A percentile compares a stretch with the other conserved stretches of the same genome.
Evolutionary conservation across 2,888 invertebrate species (phyloP).

Genomic region (Hedya salicella): DNA sequence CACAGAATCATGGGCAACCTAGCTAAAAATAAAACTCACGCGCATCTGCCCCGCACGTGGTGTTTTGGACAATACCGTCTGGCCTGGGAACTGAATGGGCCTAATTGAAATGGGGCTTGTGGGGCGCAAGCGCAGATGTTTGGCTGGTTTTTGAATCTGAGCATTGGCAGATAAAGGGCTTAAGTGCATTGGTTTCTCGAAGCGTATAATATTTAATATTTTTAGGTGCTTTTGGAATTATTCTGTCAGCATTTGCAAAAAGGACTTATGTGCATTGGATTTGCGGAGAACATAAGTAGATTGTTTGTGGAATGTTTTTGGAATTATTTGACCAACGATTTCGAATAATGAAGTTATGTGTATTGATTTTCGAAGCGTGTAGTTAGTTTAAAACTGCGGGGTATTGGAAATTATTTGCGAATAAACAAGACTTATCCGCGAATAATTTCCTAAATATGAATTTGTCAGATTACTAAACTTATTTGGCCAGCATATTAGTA

Average conservation of each 20-base stretch:
- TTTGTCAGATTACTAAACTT: no score
- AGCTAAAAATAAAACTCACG: slow-evolving; percentile 60
- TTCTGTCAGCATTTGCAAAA: not conserved
- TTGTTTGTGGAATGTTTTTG: not conserved
- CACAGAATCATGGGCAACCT: slow-evolving; percentile 46
- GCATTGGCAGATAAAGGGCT: slow-evolving; percentile 6
- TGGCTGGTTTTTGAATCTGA: slow-evolving; percentile 21
- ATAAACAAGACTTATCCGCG: no score
- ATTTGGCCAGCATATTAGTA: no score
- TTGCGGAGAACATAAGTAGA: not conserved
- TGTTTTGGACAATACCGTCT: slow-evolving; percentile 56
- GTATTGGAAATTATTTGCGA: no score
- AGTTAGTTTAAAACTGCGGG: no score
- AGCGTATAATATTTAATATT: not conserved
- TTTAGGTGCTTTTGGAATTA: not conserved
- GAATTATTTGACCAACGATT: not conserved
- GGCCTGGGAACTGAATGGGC: slow-evolving; percentile 39
- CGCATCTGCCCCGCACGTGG: slow-evolving; percentile 76
- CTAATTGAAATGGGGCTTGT: slow-evolving; percentile 42
- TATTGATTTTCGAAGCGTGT: no score
- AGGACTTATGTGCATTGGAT: not conserved
- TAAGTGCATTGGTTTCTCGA: not conserved
- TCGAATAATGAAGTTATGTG: no score
- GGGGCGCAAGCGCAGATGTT: slow-evolving; percentile 36
- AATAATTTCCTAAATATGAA: no score